Evolutionary conservation across 2,888 invertebrate genomes (phyloP), one percentile per base, ranked within the genome.

Genomic region (Ophion costatus): DNA sequence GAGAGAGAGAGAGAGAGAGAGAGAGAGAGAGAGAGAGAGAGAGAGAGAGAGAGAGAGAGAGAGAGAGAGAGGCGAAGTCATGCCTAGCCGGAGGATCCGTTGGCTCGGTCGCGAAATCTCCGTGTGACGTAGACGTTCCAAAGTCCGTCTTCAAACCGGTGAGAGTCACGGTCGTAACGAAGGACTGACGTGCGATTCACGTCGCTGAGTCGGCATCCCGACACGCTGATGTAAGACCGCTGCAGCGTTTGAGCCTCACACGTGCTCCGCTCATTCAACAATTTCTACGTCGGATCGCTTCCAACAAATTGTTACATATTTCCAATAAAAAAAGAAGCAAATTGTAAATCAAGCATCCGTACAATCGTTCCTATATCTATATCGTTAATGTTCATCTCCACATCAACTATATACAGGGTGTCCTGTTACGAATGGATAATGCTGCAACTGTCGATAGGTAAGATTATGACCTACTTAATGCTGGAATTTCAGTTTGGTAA

Each of bases 121-220:
- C 64, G 64, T 38, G 71, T 83, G 83, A 83, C 80, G 83, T 83
- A 71, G 42, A 29, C 61, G 76, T 24, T 76, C 51, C 71, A 80
- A 83, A 83, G 83, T 83, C 67, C 80, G 71, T 45, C 20, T 20
- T 22, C 14, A 56, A 76, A 74, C 33, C 45, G 51, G 61, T 61
- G 83, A 80, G 76, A 79, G 70, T 66, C 51, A 76, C 33, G 45
- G 61, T 11, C 20, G n/a, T 61, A 63, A 69, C 17, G 76, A 73
- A 24, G n/a, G 33, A 24, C 63, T 57, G 33, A 70, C 64, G 56
- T 24, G 73, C 59, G 38, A 59, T 38, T 71, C 61, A 51, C 59
- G 42, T 22, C 51, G 51, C 33, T 73, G 71, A 73, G 42, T 71
- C 77, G 66, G 77, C 63, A 57, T 82, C 70, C 61, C 33, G 17